Conservation (phyloP, 2,888 invertebrate species). For the Harpagoxenus sublaevis region DNA sequence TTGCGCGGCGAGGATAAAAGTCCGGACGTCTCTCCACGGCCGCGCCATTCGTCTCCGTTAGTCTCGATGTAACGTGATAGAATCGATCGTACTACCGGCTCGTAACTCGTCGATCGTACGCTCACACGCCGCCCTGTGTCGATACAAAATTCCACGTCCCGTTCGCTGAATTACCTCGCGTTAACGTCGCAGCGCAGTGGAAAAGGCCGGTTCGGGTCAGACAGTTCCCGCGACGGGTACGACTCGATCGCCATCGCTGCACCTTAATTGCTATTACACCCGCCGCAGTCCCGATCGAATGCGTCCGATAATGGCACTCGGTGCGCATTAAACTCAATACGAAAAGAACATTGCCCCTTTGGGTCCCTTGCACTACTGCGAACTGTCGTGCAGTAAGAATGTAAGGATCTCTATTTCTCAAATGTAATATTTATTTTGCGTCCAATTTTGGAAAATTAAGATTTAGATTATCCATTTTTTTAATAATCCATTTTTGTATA, state of each 20-base stretch:
- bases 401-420: neutral
- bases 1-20: constrained; percentile 48
- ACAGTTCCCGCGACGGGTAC: constrained; percentile 21
- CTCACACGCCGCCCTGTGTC: neutral
- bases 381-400: neutral
- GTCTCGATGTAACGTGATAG: constrained; percentile 32
- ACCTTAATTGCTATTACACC: constrained; percentile 66
- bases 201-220: constrained; percentile 39
- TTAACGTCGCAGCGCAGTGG: constrained; percentile 47
- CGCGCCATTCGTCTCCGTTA: constrained; percentile 48
- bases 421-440: neutral
- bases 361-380: neutral
- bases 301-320: constrained; percentile 49
- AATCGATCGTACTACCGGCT: constrained; percentile 42
- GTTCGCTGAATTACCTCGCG: constrained; percentile 58
- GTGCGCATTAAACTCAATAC: constrained; percentile 39
- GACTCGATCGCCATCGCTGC: constrained; percentile 59
- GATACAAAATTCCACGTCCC: constrained; percentile 33
- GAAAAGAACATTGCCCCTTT: constrained; percentile 7
- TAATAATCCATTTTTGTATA: too few relatives aligned
- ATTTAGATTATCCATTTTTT: too few relatives aligned
- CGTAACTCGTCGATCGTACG: constrained; percentile 40
- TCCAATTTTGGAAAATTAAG: neutral
- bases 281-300: constrained; percentile 48
- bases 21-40: constrained; percentile 31